Base-by-base conservation (phyloP, 2,888 invertebrate species). In the Hyppa rectilinea region DNA sequence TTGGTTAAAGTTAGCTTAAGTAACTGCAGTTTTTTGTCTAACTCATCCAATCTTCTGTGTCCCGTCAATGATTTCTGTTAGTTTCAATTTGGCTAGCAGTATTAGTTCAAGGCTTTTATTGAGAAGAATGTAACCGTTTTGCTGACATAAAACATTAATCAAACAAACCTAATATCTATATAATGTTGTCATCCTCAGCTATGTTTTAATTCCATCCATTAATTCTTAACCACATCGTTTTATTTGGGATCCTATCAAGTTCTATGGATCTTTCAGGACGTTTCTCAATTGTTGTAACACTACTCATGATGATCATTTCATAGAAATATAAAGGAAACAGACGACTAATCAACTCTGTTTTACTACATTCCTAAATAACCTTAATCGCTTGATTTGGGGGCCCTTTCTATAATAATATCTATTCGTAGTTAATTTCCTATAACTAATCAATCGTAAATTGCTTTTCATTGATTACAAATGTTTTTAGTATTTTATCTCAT, bases 341-440 rank as follows among this genome's bases (percentile, higher is more conserved):
- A 55, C 47, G 20, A 23, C 1, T n/a, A 26, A 43, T 49, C 6
- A n/a, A 72, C 3, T 38, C 36, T 47, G 4, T 52, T 61, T 61
- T 58, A 69, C 62, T 34, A 29, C 20, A 43, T 53, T 59, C 20
- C 7, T 36, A 23, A 58, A 49, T 43, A 9, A 47, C 23, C 7
- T 12, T 10, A 58, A 23, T n/a, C 4, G 14, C 7, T 59, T 49
- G 38, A 64, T 77, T 70, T 64, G 58, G 40, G 6, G 34, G n/a
- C 31, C 17, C 17, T 61, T 61, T 72, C 34, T 20, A 52, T 36
- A 45, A 20, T 40, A 47, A 36, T 43, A 6, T 43, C 12, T 34
- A 5, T 31, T 49, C 10, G 29, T 23, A 12, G 34, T 71, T 61
- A 40, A 36, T 74, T 61, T 52, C 1, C 34, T 47, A 17, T 40